Percentiles rank a stretch among this genome's conserved stretches.
Conservation (phyloP, 2,113 vertebrate genomes). For the Silurus asotus region DNA sequence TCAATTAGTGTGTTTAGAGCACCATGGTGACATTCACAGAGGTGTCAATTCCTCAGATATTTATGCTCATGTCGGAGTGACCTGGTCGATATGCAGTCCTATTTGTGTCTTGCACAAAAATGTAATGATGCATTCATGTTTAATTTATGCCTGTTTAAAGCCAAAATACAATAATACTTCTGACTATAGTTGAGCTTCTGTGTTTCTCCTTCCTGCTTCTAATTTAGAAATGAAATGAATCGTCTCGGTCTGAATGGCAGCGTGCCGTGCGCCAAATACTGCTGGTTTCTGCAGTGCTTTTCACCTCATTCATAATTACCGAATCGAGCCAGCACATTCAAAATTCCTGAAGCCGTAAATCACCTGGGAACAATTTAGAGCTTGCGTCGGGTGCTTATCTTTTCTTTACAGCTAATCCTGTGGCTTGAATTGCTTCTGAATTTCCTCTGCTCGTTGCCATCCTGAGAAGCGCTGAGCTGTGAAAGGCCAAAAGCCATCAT, state of each 20-base stretch:
- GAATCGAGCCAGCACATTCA: constrained; percentile 16
- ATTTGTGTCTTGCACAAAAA: background rate
- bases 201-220: constrained; percentile 2
- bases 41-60: background rate
- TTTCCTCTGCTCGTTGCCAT: constrained; percentile 27
- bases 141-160: background rate
- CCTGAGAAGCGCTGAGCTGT: constrained; percentile 47
- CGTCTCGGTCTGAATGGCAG: constrained; percentile 13
- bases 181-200: background rate
- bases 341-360: constrained; percentile 11
- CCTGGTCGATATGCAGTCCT: background rate
- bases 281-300: background rate
- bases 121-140: background rate
- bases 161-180: background rate
- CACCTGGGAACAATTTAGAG: constrained; percentile 12
- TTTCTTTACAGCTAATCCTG: constrained; percentile 20
- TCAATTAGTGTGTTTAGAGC: background rate
- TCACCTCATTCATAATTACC: constrained; percentile 15
- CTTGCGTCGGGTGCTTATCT: background rate
- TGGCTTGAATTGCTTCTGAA: constrained; percentile 30
- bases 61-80: background rate
- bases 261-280: background rate
- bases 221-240: constrained; percentile 1
- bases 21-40: background rate
- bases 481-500: constrained; percentile 52